A percentile compares a stretch with the other conserved stretches of the same genome.
These are phyloP conservation scores for Dinoponera quadriceps DNA, from an alignment of 1,140 invertebrate species.

Conservation along the genomic window DNA sequence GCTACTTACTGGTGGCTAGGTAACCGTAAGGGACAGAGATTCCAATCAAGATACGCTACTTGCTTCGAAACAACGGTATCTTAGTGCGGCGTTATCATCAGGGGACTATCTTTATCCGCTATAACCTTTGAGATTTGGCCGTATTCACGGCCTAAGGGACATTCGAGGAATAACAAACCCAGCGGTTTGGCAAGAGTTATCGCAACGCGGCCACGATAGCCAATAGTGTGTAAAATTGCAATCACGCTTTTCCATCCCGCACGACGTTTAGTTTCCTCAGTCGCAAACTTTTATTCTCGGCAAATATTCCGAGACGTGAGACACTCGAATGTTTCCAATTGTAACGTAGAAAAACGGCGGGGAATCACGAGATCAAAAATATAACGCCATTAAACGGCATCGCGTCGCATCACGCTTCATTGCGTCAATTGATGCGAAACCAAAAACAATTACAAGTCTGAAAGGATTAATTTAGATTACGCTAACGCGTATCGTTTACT, in stretches of 20 bases:
- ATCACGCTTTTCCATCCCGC: background rate
- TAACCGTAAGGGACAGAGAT: slow-evolving; percentile 68
- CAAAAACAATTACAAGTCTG: slow-evolving; percentile 54
- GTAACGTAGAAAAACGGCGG: slow-evolving; percentile 31
- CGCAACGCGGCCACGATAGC: background rate
- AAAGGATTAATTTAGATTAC: slow-evolving; percentile 59
- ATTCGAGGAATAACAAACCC: slow-evolving; percentile 61
- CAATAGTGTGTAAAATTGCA: background rate
- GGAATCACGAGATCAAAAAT: slow-evolving; percentile 41
- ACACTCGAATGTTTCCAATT: slow-evolving; percentile 11
- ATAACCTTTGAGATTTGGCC: slow-evolving; percentile 70
- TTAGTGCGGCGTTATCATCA: slow-evolving; percentile 71
- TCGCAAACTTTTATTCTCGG: slow-evolving; percentile 17
- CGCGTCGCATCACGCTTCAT: slow-evolving; percentile 33
- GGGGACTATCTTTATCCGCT: slow-evolving; percentile 77
- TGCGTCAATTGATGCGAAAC: slow-evolving; percentile 48
- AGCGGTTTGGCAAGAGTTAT: slow-evolving; percentile 45
- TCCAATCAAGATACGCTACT: slow-evolving; percentile 77
- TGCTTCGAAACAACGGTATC: slow-evolving; percentile 73
- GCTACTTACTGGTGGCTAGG: slow-evolving; percentile 49
- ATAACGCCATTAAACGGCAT: slow-evolving; percentile 34
- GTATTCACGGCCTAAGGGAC: slow-evolving; percentile 68
- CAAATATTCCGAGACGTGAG: slow-evolving; percentile 30
- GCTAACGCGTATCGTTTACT: slow-evolving; percentile 58
- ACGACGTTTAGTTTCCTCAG: background rate